Evolutionary conservation across 2,797 vertebrate species (phyloP).

Genomic region (Pangasius sanitwongsei): DNA sequence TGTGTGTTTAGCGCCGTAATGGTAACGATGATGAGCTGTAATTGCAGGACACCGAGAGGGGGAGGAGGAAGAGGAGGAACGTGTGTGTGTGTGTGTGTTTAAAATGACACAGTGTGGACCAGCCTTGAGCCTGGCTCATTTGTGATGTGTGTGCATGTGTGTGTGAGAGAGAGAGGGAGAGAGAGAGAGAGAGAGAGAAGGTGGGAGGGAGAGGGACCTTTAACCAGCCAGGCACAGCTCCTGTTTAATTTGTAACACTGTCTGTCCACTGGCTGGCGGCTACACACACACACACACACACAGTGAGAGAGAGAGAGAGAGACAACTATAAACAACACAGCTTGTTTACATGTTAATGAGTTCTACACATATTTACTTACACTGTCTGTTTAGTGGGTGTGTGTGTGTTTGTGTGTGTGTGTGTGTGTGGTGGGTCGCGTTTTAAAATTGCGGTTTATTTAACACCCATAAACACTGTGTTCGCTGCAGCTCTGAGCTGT

Average conservation of each 20-base stretch:
- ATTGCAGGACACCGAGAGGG: slow-evolving; percentile 9
- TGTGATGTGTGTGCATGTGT: background rate
- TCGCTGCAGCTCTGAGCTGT: background rate
- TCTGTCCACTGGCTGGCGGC: slow-evolving; percentile 20
- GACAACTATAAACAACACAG: slow-evolving; percentile 17
- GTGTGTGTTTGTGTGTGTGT: slow-evolving; percentile 25
- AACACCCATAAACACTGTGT: slow-evolving; percentile 6
- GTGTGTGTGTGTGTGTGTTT: slow-evolving; percentile 27
- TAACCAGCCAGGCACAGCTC: slow-evolving; percentile 53
- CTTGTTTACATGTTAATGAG: slow-evolving; percentile 43
- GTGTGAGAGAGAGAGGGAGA: background rate
- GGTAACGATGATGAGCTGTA: slow-evolving; percentile 42
- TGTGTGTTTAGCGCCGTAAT: slow-evolving; percentile 28
- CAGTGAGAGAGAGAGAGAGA: background rate
- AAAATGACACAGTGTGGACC: slow-evolving; percentile 43
- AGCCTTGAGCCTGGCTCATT: slow-evolving; percentile 17
- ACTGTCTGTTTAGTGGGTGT: slow-evolving; percentile 5
- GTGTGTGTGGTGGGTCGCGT: background rate
- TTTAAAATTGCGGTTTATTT: slow-evolving; percentile 18
- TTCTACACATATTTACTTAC: slow-evolving; percentile 22
- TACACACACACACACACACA: background rate
- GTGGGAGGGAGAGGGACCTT: slow-evolving; percentile 57
- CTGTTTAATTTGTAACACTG: slow-evolving; percentile 65
- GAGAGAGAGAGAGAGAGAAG: background rate
- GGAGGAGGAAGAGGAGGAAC: background rate